Base-by-base conservation (phyloP, 2,888 invertebrate species). In the Gortyna flavago region DNA sequence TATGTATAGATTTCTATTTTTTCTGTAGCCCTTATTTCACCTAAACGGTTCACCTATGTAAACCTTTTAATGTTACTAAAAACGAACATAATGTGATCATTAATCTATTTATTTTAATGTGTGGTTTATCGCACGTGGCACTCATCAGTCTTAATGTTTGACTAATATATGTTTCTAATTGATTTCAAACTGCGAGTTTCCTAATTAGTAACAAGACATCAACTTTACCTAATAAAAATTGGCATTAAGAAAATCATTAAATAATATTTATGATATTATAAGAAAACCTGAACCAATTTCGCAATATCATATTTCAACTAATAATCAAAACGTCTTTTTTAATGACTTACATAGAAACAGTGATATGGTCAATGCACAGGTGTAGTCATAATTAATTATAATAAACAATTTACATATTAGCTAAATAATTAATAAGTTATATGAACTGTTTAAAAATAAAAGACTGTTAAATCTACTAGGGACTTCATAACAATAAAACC, bases 341-440 rank as follows among this genome's bases (percentile, higher is more conserved):
- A 72, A 68, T 41, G 57, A 59, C 59, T 66, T 18, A 70, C 8
- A 70, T 51, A 41, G n/a, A 69, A 32, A 18, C 13, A 71, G 38
- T 79, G 65, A 80, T 71, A 69, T 41, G 62, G 70, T 44, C 74
- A 32, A 29, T 61, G 61, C 80, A 71, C 87, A 88, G 88, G 87
- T 88, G 87, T 82, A 57, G 72, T 4, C 54, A 18, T 62, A 29
- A 67, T 51, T 67, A 75, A 65, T 71, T 66, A 61, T 32, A 80
- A 64, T 70, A 54, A 61, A 11, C 9, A 38, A 80, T 73, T 68
- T 61, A 68, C 68, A 78, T 83, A 81, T 77, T 59, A 59, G 0
- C 59, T 54, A 59, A 44, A 57, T 81, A 44, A 75, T 59, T 71
- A 65, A 57, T 59, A n/a, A 16, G 44, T 25, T 44, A 66, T 48